phyloP scores from a whole-genome alignment of 2,113 vertebrate genomes.

The Pelecanoides urinatrix region DNA sequence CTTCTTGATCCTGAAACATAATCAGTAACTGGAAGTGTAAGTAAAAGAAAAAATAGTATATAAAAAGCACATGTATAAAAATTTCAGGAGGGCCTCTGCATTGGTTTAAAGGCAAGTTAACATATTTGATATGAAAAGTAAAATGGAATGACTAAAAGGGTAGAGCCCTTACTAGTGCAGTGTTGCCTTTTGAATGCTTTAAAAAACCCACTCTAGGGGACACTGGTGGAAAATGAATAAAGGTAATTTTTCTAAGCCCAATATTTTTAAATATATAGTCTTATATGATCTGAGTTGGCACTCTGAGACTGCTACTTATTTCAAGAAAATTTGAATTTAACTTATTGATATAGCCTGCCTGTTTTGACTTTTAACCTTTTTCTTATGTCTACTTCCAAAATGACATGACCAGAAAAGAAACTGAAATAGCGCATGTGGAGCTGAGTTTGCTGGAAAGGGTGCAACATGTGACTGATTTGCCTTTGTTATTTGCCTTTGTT shows the following conservation, averaged over 20 bases:
- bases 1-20: background rate
- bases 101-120: background rate
- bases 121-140: background rate
- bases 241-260: background rate
- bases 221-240: background rate
- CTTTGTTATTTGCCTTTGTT: background rate
- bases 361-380: slow-evolving; percentile 16
- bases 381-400: background rate
- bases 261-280: background rate
- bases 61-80: background rate
- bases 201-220: background rate
- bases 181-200: background rate
- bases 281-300: background rate
- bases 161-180: background rate
- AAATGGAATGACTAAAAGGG: background rate
- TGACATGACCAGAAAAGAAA: background rate
- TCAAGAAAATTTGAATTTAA: background rate
- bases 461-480: background rate
- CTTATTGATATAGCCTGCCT: background rate
- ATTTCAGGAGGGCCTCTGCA: background rate
- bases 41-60: background rate
- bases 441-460: background rate
- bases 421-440: background rate
- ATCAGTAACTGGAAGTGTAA: background rate
- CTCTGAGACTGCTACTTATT: background rate